Base-by-base conservation (phyloP, 2,797 vertebrate species). In the Peromyscus melanophrys region DNA sequence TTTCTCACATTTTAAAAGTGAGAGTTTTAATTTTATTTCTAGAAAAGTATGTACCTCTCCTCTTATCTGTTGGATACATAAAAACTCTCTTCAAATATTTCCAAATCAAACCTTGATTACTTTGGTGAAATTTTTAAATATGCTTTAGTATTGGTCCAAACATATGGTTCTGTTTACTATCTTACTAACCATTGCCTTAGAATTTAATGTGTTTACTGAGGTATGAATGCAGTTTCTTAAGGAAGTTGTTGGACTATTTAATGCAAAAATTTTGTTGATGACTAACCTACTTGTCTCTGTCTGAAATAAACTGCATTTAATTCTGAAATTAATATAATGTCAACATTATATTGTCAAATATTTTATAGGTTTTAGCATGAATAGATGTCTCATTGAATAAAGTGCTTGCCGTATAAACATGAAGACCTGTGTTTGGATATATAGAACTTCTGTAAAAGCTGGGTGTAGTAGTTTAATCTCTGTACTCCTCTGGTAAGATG, bases 21-120 rank as follows among this genome's bases (percentile, higher is more conserved):
- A 40, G 12, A 71, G 23, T 92, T 94, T 40, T 34, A 94, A 96
- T 91, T 96, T 98, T 86, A 90, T 92, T 81, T 94, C 85, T 43
- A 97, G 93, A 96, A 91, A 97, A 97, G 97, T 94, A 91, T 92
- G 75, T 93, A 95, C 94, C 90, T 97, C 85, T 75, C 93, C 91
- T 97, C 87, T 73, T 84, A 95, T 93, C 96, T 98, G 81, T 90
- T 96, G 94, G 82, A 49, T 40, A 91, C 0, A 1, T 93, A 92
- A 78, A 95, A 84, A 67, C 43, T 95, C 1, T 96, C 89, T 90
- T 97, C 95, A 93, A 95, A 96, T n/a, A 91, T 75, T 96, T 61
- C 55, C 75, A 89, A 89, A 92, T 7, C 46, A 96, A 98, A 95
- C 94, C 76, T 94, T 78, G 46, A 88, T 97, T 96, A 90, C 61